These are phyloP conservation scores for Hemibates koningsi DNA, from an alignment of 2,113 vertebrate genomes.

Conservation along the genomic window DNA sequence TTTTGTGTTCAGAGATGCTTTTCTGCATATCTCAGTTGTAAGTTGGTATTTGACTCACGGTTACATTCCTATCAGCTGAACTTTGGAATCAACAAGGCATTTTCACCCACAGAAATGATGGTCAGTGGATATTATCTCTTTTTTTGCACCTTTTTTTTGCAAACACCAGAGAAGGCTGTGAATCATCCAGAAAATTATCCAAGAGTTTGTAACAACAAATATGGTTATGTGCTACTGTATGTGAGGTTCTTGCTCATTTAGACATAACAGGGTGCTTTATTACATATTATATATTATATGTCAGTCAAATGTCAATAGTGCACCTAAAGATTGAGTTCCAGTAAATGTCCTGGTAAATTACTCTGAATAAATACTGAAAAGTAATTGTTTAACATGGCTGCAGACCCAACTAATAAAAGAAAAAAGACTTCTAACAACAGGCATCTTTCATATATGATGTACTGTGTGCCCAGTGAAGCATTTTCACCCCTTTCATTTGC, in stretches of 20 bases:
- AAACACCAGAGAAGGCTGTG: neutral
- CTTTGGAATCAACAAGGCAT: neutral
- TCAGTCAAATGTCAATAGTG: neutral
- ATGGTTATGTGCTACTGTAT: neutral
- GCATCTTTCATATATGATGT: slow-evolving; percentile 45
- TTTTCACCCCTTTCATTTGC: slow-evolving; percentile 41
- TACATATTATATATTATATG: neutral
- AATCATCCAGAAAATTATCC: neutral
- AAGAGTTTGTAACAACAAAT: neutral
- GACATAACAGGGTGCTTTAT: neutral
- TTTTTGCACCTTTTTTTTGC: neutral
- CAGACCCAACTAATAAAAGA: neutral
- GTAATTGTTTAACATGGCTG: neutral
- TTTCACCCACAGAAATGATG: neutral
- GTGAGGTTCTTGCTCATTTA: neutral
- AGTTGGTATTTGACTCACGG: neutral
- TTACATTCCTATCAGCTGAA: neutral
- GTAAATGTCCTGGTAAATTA: neutral
- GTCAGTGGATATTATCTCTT: neutral
- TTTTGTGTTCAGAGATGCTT: neutral
- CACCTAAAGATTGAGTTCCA: neutral
- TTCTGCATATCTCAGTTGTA: neutral
- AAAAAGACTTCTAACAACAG: neutral
- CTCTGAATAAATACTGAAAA: neutral
- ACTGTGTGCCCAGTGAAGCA: slow-evolving; percentile 19